phyloP scores from a whole-genome alignment of 2,113 vertebrate genomes.

The Rhineura floridana region DNA sequence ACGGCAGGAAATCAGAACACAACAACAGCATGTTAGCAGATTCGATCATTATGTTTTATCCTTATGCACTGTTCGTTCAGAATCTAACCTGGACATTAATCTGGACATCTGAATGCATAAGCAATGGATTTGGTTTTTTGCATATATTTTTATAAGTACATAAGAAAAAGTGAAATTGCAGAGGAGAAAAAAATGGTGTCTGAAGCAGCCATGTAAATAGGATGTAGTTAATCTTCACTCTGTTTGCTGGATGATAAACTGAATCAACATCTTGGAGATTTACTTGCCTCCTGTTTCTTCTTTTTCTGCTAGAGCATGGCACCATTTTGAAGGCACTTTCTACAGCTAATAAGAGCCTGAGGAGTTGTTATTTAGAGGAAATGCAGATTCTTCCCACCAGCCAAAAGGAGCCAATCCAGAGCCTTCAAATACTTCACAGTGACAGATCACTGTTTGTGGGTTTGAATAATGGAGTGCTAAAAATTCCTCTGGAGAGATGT shows the following conservation, averaged over 20 bases:
- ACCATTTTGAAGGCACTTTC: conserved; percentile 96
- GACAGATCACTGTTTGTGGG: conserved; percentile 94
- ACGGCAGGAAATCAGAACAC: neutral
- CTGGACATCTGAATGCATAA: neutral
- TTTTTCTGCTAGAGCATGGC: conserved; percentile 85
- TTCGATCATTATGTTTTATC: neutral
- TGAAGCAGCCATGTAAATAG: conserved; percentile 27
- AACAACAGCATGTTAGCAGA: neutral
- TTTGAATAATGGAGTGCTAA: conserved; percentile 87
- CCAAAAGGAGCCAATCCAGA: conserved; percentile 87
- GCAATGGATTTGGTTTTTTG: neutral
- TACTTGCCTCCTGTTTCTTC: conserved; percentile 58
- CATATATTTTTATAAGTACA: neutral
- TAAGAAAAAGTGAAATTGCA: neutral
- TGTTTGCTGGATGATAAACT: conserved; percentile 16
- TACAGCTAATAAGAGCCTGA: conserved; percentile 89
- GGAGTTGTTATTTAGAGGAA: conserved; percentile 96
- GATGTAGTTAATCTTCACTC: conserved; percentile 22
- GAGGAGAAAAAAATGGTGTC: conserved; percentile 17
- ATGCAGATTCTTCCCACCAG: conserved; percentile 89
- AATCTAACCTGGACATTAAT: no score
- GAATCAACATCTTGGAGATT: conserved; percentile 37
- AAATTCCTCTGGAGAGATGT: conserved; percentile 94
- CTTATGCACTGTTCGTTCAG: neutral
- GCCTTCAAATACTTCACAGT: conserved; percentile 94